Conservation (phyloP, 2,113 vertebrate species). For the Hippocampus zosterae region DNA sequence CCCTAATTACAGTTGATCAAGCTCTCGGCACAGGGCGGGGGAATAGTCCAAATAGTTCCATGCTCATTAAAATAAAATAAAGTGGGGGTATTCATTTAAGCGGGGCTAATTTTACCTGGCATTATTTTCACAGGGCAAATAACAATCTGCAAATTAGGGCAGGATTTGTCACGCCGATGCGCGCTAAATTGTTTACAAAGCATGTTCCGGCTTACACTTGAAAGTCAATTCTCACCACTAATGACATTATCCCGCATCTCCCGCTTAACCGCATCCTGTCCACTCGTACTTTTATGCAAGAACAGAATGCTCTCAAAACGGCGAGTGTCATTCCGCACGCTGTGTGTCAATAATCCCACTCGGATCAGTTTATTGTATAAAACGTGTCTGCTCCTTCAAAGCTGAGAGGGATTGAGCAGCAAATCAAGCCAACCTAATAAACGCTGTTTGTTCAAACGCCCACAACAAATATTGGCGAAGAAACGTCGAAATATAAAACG, state of each 20-base stretch:
- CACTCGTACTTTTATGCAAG: constrained; percentile 2
- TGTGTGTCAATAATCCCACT: constrained; percentile 2
- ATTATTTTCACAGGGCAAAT: constrained; percentile 43
- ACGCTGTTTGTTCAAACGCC: too few relatives aligned
- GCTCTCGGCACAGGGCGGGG: not conserved
- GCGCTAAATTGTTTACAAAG: constrained; percentile 32
- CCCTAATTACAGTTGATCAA: not conserved
- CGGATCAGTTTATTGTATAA: not conserved
- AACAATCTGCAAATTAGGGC: constrained; percentile 22
- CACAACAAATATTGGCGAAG: too few relatives aligned
- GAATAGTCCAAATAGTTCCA: not conserved
- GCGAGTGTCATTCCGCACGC: constrained; percentile 6
- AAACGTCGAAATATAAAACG: too few relatives aligned
- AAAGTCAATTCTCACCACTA: constrained; percentile 29
- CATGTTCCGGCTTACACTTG: constrained; percentile 28
- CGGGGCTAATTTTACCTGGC: constrained; percentile 41
- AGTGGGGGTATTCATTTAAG: constrained; percentile 22
- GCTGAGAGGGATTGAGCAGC: not conserved
- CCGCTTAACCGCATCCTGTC: constrained; percentile 14
- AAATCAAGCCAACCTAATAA: too few relatives aligned
- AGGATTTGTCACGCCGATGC: constrained; percentile 25
- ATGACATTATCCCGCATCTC: constrained; percentile 20
- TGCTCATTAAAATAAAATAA: constrained; percentile 27
- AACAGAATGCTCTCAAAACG: constrained; percentile 6
- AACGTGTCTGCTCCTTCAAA: constrained; percentile 2